Base-by-base conservation (phyloP, 2,888 invertebrate species). In the Meganola albula region DNA sequence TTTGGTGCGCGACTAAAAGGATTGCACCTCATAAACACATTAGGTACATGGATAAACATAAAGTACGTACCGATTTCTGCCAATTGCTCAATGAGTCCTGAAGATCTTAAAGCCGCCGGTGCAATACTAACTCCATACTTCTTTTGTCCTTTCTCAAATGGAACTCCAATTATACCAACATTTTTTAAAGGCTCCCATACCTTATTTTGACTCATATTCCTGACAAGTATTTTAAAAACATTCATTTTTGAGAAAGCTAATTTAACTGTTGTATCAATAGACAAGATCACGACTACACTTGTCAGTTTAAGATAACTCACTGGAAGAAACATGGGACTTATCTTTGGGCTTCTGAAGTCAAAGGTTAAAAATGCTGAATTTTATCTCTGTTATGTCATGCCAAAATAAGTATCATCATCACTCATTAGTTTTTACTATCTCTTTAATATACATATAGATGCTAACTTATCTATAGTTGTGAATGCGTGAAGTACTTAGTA, bases 101-200 rank as follows among this genome's bases (percentile, higher is more conserved):
- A 87, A 10, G 87, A 72, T 48, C 94, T 83, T 44, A 95, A 75
- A 1, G 87, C 87, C 23, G 90, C 88, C 0, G 94, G 94, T 1
- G 92, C 93, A 40, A 88, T 71, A 30, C 89, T 91, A 1, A 92
- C 92, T 12, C 95, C 95, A 52, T 83, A 79, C 63, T 91, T 93
- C 43, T 80, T 84, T 72, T 94, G 93, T 0, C 94, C 94, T 60
- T 92, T 92, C 49, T 90, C 90, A 60, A 93, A 93, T 3, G 94
- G 94, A 18, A 93, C 93, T n/a, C 94, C 94, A 33, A 94, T 77
- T 52, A 94, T 87, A 22, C 93, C 94, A 26, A 94, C 87, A 75
- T 85, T 89, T 18, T 64, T 62, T 48, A 80, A 51, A 2, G 75
- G 67, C 40, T 67, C 53, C 71, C 65, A 74, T 44, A 65, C 69